A percentile compares a stretch with the other conserved stretches of the same genome.
These are phyloP conservation scores for Oasisia sp. DNA, from an alignment of 2,888 invertebrate genomes.

Conservation along the genomic window DNA sequence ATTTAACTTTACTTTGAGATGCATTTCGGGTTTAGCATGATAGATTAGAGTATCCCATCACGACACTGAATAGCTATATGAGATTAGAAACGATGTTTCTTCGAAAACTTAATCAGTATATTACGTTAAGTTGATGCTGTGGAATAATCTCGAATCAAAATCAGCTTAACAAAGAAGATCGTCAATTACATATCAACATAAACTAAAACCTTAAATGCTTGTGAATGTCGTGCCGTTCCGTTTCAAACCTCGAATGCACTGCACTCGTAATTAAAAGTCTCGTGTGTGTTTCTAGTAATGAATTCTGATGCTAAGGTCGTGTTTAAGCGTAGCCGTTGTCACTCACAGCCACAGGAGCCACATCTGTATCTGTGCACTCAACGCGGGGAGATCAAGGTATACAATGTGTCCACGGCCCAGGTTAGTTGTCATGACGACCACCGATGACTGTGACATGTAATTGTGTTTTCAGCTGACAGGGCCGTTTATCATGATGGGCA, in stretches of 20 bases:
- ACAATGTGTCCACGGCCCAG: background rate
- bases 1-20: too few relatives aligned
- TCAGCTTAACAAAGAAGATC: too few relatives aligned
- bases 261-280: background rate
- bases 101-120: too few relatives aligned
- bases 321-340: background rate
- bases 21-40: too few relatives aligned
- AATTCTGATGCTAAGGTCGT: background rate
- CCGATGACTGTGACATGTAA: background rate
- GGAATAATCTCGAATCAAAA: too few relatives aligned
- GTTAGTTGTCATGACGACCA: background rate
- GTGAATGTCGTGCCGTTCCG: too few relatives aligned
- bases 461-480: conserved; percentile 23
- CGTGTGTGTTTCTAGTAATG: background rate
- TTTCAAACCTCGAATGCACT: background rate
- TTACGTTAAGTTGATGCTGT: too few relatives aligned
- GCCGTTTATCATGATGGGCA: conserved; percentile 81
- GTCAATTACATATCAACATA: too few relatives aligned
- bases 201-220: too few relatives aligned
- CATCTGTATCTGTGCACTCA: background rate
- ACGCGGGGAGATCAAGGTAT: background rate
- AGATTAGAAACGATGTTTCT: too few relatives aligned
- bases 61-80: too few relatives aligned
- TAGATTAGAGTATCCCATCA: too few relatives aligned
- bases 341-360: background rate